phyloP scores from a whole-genome alignment of 2,113 vertebrate genomes.

The Albula goreensis region DNA sequence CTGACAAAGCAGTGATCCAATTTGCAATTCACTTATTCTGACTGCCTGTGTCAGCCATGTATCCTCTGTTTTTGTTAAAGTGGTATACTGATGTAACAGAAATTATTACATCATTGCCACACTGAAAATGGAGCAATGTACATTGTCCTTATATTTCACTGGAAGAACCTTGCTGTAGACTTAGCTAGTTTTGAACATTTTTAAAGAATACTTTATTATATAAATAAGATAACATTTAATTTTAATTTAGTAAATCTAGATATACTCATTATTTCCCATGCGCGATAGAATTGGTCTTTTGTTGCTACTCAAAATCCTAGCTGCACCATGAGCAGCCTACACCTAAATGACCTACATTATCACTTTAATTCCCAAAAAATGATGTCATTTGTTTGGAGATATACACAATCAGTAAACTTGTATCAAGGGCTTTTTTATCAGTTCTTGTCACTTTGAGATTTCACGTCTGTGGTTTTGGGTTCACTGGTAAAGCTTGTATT shows the following conservation, averaged over 20 bases:
- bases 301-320: too few species aligned
- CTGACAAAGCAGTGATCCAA: background rate
- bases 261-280: too few species aligned
- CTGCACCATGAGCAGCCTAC: too few species aligned
- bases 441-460: background rate
- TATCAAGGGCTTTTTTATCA: background rate
- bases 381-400: background rate
- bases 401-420: background rate
- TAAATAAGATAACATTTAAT: too few species aligned
- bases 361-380: too few species aligned
- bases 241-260: too few species aligned
- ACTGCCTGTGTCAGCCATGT: background rate
- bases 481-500: background rate
- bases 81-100: background rate
- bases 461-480: background rate
- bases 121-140: background rate
- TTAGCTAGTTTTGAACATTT: background rate
- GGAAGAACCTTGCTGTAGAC: background rate
- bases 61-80: background rate
- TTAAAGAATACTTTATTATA: background rate
- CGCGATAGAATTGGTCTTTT: too few species aligned
- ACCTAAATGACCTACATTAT: too few species aligned
- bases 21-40: background rate
- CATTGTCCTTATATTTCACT: background rate
- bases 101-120: background rate